phyloP scores from a whole-genome alignment of 2,888 invertebrate genomes.

The Drosophila fulvimacula region DNA sequence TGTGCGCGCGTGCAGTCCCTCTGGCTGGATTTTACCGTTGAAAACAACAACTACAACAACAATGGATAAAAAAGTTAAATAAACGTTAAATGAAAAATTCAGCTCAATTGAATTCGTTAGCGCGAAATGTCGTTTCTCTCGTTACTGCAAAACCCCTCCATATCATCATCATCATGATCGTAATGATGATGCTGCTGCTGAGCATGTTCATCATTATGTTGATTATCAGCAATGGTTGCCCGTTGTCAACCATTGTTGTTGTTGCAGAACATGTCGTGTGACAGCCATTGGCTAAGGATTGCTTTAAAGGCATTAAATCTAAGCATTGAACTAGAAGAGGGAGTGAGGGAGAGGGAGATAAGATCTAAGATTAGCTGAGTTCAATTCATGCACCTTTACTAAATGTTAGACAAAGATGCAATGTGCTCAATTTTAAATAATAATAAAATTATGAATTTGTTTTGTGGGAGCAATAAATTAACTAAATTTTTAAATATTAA shows the following conservation, averaged over 20 bases:
- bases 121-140: constrained; percentile 80
- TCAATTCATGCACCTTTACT: neutral
- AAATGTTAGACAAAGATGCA: no score
- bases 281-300: constrained; percentile 37
- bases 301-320: constrained; percentile 26
- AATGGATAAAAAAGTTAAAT: constrained; percentile 61
- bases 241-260: constrained; percentile 17
- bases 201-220: constrained; percentile 8
- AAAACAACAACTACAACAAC: constrained; percentile 31
- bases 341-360: neutral
- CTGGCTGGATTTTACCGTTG: constrained; percentile 57
- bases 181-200: constrained; percentile 9
- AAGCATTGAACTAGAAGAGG: neutral
- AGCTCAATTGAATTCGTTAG: constrained; percentile 84
- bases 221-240: constrained; percentile 4
- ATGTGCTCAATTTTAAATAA: no score
- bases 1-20: constrained; percentile 45
- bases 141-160: constrained; percentile 45
- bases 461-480: no score
- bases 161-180: constrained; percentile 12
- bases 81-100: constrained; percentile 83
- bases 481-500: no score
- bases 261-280: constrained; percentile 30
- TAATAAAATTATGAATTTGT: no score
- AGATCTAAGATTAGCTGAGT: constrained; percentile 1